Evolutionary conservation across 2,888 invertebrate genomes (phyloP).

Genomic region (Euzetes globulus): DNA sequence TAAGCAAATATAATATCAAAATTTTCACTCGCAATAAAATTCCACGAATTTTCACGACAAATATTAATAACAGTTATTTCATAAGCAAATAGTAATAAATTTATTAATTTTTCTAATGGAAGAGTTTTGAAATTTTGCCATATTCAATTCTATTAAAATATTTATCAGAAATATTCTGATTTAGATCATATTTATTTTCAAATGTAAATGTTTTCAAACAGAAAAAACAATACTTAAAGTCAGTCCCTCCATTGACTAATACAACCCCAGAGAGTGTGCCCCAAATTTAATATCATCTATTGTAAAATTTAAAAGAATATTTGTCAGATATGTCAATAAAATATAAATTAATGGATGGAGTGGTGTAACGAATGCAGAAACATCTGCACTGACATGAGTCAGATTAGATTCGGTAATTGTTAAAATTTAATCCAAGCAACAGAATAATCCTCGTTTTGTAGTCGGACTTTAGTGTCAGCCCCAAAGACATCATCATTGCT

Average conservation of each 20-base stretch:
- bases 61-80: too few relatives aligned
- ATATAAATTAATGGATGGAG: constrained; percentile 2
- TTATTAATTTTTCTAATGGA: too few relatives aligned
- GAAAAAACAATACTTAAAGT: not conserved
- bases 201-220: not conserved
- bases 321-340: constrained; percentile 1
- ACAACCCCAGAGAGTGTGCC: not conserved
- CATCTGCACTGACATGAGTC: not conserved
- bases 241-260: not conserved
- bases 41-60: not conserved
- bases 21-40: not conserved
- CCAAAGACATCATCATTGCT: not conserved
- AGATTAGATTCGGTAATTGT: not conserved
- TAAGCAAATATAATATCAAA: not conserved
- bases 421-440: constrained; percentile 11
- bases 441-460: not conserved
- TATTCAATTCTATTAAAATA: too few relatives aligned
- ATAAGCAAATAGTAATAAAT: too few relatives aligned
- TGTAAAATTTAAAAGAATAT: constrained; percentile 3
- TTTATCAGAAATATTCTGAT: too few relatives aligned
- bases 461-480: not conserved
- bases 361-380: not conserved
- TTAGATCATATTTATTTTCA: too few relatives aligned
- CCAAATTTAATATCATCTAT: not conserved
- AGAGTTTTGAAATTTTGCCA: too few relatives aligned